These are phyloP conservation scores for Platorchestia sp. DNA, from an alignment of 1,140 invertebrate genomes.

Conservation along the genomic window DNA sequence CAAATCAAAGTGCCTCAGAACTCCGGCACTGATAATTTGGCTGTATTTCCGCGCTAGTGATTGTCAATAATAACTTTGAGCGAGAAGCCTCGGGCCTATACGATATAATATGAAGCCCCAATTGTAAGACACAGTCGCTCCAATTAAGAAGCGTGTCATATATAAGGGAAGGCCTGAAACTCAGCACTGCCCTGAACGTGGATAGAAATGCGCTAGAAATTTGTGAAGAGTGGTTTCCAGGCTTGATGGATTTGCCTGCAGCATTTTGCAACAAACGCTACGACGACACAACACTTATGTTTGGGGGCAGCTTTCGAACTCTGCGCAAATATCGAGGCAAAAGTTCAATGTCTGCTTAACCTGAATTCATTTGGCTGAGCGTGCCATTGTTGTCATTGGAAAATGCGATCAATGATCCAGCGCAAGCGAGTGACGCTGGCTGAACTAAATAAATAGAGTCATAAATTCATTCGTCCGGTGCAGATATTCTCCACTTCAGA, in stretches of 20 bases:
- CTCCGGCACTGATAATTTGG: conserved; percentile 17
- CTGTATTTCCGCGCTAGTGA: background rate
- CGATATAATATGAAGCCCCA: conserved; percentile 28
- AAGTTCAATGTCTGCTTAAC: background rate
- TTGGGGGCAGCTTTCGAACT: background rate
- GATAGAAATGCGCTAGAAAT: background rate
- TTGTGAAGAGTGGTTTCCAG: background rate
- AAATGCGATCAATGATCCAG: too few species aligned
- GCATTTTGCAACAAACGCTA: background rate
- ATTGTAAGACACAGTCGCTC: conserved; percentile 22
- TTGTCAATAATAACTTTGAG: conserved; percentile 41
- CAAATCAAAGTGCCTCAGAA: background rate
- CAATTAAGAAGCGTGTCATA: conserved; percentile 48
- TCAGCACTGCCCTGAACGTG: background rate
- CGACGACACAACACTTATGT: background rate
- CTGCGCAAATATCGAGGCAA: background rate
- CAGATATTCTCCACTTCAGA: too few species aligned
- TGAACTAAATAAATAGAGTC: too few species aligned
- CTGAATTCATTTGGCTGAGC: background rate
- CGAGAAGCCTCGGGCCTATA: background rate
- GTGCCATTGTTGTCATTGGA: too few species aligned
- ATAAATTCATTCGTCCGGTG: too few species aligned
- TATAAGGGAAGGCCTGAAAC: background rate
- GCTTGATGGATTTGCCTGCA: background rate
- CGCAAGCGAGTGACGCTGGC: too few species aligned